A percentile compares a stretch with the other conserved stretches of the same genome.
Conservation (phyloP, 2,113 vertebrate genomes). For the Brachyhypopomus gauderio region DNA sequence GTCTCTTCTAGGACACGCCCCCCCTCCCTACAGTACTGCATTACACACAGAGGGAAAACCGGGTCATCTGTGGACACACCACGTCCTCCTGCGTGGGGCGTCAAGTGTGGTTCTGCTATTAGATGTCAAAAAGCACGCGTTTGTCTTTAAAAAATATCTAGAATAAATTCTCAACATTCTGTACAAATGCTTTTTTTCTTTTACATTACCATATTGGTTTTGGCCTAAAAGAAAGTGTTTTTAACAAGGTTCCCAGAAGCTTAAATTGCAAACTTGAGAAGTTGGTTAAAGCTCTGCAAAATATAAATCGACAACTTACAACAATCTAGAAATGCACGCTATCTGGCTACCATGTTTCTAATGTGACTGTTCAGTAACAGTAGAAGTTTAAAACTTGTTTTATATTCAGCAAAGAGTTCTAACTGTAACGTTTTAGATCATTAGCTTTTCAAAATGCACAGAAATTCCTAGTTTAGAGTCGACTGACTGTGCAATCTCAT, state of each 20-base stretch:
- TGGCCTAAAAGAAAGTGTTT: constrained; percentile 93
- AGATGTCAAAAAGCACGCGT: constrained; percentile 91
- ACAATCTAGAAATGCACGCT: constrained; percentile 79
- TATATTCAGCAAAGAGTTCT: constrained; percentile 62
- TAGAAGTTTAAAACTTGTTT: constrained; percentile 77
- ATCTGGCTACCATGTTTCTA: constrained; percentile 79
- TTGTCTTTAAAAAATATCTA: constrained; percentile 82
- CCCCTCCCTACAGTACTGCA: not conserved
- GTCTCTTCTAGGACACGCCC: too few species aligned
- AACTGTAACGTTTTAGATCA: constrained; percentile 48
- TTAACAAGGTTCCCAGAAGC: constrained; percentile 78
- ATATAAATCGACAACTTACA: constrained; percentile 75
- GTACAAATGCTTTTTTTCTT: constrained; percentile 74
- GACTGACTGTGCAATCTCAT: constrained; percentile 95
- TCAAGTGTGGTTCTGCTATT: constrained; percentile 88
- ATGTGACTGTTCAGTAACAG: not conserved
- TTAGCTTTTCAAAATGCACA: constrained; percentile 80
- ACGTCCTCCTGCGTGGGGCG: constrained; percentile 79
- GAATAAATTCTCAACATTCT: constrained; percentile 66
- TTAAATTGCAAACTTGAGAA: constrained; percentile 73
- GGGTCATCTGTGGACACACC: not conserved
- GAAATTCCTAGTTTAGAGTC: constrained; percentile 91
- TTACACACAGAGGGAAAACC: not conserved
- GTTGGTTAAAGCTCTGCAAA: constrained; percentile 90
- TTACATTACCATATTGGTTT: constrained; percentile 73